Conservation (phyloP, 1,140 invertebrate genomes). For the Pachyrhynchus sulphureomaculatus region DNA sequence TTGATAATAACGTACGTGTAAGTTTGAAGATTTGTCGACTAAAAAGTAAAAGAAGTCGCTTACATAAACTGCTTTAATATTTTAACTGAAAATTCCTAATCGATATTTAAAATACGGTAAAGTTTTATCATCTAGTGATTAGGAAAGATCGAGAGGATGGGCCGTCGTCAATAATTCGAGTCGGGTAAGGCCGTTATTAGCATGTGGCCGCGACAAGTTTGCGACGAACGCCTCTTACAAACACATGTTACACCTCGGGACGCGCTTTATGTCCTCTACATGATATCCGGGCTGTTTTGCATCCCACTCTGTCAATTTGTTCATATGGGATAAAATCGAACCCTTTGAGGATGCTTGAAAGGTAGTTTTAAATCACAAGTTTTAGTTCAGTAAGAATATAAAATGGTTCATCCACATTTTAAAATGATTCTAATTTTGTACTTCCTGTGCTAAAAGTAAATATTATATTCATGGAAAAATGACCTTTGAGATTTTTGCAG, state of each 20-base stretch:
- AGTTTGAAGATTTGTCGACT: too few species aligned
- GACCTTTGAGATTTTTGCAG: too few species aligned
- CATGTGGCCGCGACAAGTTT: slow-evolving; percentile 32
- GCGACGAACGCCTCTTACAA: slow-evolving; percentile 17
- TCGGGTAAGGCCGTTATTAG: slow-evolving; percentile 17
- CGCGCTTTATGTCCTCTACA: slow-evolving; percentile 27
- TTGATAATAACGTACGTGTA: too few species aligned
- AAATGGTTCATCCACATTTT: too few species aligned
- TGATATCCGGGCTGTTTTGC: slow-evolving; percentile 15
- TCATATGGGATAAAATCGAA: background rate
- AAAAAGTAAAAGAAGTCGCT: too few species aligned
- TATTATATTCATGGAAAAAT: too few species aligned
- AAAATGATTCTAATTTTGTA: too few species aligned
- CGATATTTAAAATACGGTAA: slow-evolving; percentile 7
- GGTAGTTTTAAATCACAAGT: too few species aligned
- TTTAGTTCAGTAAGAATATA: too few species aligned
- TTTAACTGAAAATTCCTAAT: slow-evolving; percentile 14
- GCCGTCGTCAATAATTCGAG: slow-evolving; percentile 20
- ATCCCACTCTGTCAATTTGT: slow-evolving; percentile 15
- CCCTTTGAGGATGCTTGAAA: background rate
- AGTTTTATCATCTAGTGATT: slow-evolving; percentile 20
- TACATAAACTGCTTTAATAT: background rate
- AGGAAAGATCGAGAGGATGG: slow-evolving; percentile 26
- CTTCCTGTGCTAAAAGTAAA: too few species aligned
- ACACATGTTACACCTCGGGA: slow-evolving; percentile 31